Evolutionary conservation across 2,888 invertebrate species (phyloP), one percentile per base, ranked within the genome.

Genomic region (Ochropacha duplaris): DNA sequence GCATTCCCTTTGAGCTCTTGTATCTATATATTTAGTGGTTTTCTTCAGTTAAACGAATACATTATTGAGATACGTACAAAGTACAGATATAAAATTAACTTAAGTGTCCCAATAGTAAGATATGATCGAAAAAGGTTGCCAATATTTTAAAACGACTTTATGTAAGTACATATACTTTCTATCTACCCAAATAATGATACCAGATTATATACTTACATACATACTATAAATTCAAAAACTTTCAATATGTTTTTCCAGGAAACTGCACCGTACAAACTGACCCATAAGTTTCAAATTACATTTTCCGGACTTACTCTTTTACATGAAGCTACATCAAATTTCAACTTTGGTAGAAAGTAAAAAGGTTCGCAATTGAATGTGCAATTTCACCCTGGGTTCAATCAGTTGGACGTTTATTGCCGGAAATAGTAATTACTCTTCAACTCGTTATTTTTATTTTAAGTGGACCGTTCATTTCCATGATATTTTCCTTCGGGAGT

Each of bases 201-300:
- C 56, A 58, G 61, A 64, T 24, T 24, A 16, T n/a, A 34, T 58
- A n/a, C n/a, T n/a, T n/a, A n/a, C n/a, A n/a, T n/a, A n/a, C n/a
- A n/a, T n/a, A 62, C 50, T n/a, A 28, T 11, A 26, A 51, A n/a
- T n/a, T 16, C 50, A 51, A 51, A 5, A 51, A 28, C 26, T 9
- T 51, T 1, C 14, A 50, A 24, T 4, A 50, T 3, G n/a, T n/a
- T 26, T 22, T n/a, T 6, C 12, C 1, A 28, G 54, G 54, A 64
- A 71, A 70, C 68, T 72, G 65, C 62, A 72, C 54, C 60, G 57
- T 58, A 63, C 31, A 12, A 31, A 31, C 12, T 4, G 12, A 31
- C 68, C 60, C 57, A 59, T 63, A 62, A 72, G 64, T 68, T 68
- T 14, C 44, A 70, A 72, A 72, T 72, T 63, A 64, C 56, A 70